Base-by-base conservation (phyloP, 2,888 invertebrate species). In the Protodeltote pygarga region DNA sequence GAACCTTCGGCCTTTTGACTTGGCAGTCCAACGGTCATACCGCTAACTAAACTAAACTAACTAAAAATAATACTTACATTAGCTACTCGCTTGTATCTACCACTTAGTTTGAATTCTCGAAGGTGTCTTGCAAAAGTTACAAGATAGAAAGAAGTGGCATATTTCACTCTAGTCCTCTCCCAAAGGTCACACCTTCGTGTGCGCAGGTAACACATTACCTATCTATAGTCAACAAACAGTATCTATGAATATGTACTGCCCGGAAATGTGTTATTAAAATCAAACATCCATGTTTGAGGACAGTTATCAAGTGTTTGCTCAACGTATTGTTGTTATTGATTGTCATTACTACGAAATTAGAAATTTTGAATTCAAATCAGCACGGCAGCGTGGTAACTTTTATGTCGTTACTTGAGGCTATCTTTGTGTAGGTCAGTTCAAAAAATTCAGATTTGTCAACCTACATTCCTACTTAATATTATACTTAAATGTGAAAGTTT, bases 241-340 rank as follows among this genome's bases (percentile, higher is more conserved):
- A 44, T 51, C 16, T 21, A 24, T 3, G 3, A 1, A 6, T n/a
- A 20, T 8, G 4, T n/a, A 20, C 19, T 31, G 51, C 17, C 61
- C 48, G 68, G 68, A 69, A 70, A 55, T 58, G 51, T 54, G 34
- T 58, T 57, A 64, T 52, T 60, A 38, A 49, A 42, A 46, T 28
- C 28, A 70, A 42, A 66, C 52, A 68, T 68, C 53, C 17, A 41
- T 44, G 25, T 40, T 29, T 35, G 41, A 9, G 15, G 1, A 23
- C 31, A 6, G 33, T 34, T 59, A 65, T 55, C 51, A 23, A n/a
- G 9, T 55, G 41, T 52, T 65, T 51, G 33, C 28, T 11, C 38
- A 28, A 14, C n/a, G 20, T 39, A 39, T 14, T 27, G 17, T 14
- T 10, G 2, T 4, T 44, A 14, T 13, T 34, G 41, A 34, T n/a